Evolutionary conservation across 2,888 invertebrate species (phyloP), one percentile per base, ranked within the genome.

Genomic region (Cephus rjabovi): DNA sequence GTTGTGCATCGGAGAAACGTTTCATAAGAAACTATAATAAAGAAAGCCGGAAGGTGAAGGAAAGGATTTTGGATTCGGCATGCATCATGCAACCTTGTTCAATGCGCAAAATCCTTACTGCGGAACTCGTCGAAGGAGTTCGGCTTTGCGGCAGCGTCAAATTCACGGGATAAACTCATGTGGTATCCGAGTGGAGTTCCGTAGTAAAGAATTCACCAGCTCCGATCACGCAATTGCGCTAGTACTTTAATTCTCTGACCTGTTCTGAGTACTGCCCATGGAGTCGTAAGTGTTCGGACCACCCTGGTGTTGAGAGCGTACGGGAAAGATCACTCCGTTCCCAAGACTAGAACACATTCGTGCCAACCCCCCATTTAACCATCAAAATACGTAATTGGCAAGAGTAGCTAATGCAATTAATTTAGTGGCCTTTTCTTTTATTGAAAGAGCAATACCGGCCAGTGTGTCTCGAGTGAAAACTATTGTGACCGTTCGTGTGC

Each of bases 271-370:
- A 93, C 94, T 95, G 93, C 97, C 97, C 97, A 97, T 97, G 88
- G 97, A 97, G 93, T 97, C 95, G 95, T 97, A 97, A 90, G 93
- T 93, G 92, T 93, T 94, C 91, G 93, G 93, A 88, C 94, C 93
- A 91, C 93, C 94, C 92, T 96, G 95, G 90, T 93, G 94, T 89
- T 93, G 93, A 89, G 95, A 94, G 89, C 96, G 95, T 92, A 96
- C 96, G 88, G 96, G 96, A 94, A 94, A 98, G 93, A 94, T 95
- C 93, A 96, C 95, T 93, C 97, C 98, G 93, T 97, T 97, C 93
- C 97, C 97, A 93, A 95, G 94, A 96, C 97, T 97, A 95, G 92
- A 93, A 92, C 91, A 91, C 86, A 90, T 86, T 86, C 86, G 86
- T 89, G 87, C 87, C 86, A 88, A 86, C 83, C 87, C 87, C 85